These are phyloP conservation scores for Sebastes steindachneri DNA, from an alignment of 2,797 vertebrate genomes.

Conservation along the genomic window DNA sequence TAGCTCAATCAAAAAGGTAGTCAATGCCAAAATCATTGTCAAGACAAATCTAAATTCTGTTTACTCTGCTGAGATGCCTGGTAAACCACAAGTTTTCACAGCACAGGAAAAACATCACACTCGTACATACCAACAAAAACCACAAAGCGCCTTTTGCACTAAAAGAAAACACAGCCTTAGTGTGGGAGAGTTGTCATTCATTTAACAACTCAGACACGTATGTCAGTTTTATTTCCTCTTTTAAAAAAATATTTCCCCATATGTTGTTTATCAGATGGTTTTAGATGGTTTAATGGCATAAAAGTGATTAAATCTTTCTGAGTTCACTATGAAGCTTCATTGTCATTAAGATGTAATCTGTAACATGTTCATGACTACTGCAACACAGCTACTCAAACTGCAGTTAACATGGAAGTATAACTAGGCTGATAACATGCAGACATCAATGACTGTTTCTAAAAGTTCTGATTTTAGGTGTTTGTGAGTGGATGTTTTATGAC, in stretches of 20 bases:
- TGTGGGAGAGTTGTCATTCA: constrained; percentile 21
- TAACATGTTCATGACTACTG: neutral
- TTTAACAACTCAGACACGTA: neutral
- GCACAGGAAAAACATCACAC: constrained; percentile 53
- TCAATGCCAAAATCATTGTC: constrained; percentile 42
- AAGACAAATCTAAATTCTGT: constrained; percentile 46
- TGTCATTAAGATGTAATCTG: constrained; percentile 10
- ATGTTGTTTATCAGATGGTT: neutral
- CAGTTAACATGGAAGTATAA: neutral
- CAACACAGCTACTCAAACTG: neutral
- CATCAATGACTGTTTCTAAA: neutral
- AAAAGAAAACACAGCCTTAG: constrained; percentile 23
- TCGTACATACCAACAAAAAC: constrained; percentile 44
- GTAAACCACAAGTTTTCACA: constrained; percentile 56
- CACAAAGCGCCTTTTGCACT: constrained; percentile 32
- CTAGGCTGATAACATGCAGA: neutral
- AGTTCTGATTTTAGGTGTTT: neutral
- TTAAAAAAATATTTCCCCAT: neutral
- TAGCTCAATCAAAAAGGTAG: constrained; percentile 47
- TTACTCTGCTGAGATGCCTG: constrained; percentile 42
- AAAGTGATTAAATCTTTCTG: neutral
- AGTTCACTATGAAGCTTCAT: constrained; percentile 18
- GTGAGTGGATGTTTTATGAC: neutral
- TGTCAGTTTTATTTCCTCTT: neutral
- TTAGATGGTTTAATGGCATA: neutral